Conservation (phyloP, 2,113 vertebrate species). For the Eclectus roratus region DNA sequence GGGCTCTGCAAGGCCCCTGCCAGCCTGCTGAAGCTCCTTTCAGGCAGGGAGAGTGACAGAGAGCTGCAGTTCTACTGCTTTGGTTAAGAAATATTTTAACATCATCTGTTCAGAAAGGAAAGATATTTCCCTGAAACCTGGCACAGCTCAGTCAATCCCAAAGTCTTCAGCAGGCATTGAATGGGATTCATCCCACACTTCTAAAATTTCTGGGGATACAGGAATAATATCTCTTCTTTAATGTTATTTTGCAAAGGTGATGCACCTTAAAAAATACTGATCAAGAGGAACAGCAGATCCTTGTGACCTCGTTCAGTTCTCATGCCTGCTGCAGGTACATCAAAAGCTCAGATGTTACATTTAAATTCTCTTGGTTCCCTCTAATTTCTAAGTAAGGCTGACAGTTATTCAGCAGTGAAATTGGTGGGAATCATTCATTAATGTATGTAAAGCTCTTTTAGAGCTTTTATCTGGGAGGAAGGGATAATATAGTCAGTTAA, state of each 20-base stretch:
- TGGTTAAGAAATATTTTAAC: neutral
- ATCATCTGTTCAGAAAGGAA: neutral
- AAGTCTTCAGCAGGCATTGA: neutral
- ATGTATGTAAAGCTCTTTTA: slow-evolving; percentile 10
- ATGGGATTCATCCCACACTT: neutral
- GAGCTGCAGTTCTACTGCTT: neutral
- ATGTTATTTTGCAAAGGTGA: neutral
- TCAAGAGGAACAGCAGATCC: neutral
- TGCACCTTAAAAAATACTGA: neutral
- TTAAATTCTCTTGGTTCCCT: neutral
- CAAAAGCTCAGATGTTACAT: neutral
- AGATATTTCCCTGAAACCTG: neutral
- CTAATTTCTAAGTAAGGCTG: neutral
- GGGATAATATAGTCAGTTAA: neutral
- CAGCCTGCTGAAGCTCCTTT: neutral
- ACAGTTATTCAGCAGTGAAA: neutral
- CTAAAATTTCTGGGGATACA: neutral
- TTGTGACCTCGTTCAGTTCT: neutral
- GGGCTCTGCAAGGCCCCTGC: neutral
- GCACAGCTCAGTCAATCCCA: neutral
- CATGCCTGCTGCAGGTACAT: neutral
- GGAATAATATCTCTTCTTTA: neutral
- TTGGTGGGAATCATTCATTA: neutral
- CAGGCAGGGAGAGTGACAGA: neutral
- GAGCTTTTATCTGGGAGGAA: slow-evolving; percentile 16